A percentile compares a stretch with the other conserved stretches of the same genome.
These are phyloP conservation scores for Wasmannia auropunctata DNA, from an alignment of 1,140 invertebrate genomes.

Conservation along the genomic window DNA sequence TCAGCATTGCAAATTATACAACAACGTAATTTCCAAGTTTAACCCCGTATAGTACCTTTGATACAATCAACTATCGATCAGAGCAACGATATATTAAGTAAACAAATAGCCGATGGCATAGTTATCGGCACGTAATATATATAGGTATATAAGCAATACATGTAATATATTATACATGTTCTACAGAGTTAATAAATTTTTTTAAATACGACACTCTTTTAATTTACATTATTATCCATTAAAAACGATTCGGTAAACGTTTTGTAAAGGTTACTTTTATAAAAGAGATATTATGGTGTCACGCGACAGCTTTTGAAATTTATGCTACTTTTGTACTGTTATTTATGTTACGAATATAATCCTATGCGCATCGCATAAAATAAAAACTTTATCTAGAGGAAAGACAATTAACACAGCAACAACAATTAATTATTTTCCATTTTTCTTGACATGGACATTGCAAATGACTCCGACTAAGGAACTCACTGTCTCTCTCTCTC, in stretches of 20 bases:
- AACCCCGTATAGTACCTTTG: constrained; percentile 31
- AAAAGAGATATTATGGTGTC: neutral
- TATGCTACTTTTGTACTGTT: neutral
- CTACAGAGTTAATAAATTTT: neutral
- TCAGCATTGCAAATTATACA: neutral
- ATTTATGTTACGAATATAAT: neutral
- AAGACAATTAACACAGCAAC: neutral
- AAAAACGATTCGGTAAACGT: neutral
- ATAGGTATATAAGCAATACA: constrained; percentile 8
- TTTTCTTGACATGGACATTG: constrained; percentile 25
- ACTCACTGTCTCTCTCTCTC: neutral
- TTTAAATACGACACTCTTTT: neutral
- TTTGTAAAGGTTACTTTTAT: neutral
- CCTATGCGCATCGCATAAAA: neutral
- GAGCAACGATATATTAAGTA: constrained; percentile 20
- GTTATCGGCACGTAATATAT: neutral
- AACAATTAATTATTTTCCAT: constrained; percentile 28
- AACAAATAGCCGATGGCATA: constrained; percentile 15
- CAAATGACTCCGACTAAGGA: neutral
- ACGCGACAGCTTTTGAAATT: neutral
- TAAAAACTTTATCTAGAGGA: neutral
- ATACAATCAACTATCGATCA: constrained; percentile 35
- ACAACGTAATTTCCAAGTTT: constrained; percentile 40
- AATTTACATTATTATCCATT: neutral
- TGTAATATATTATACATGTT: neutral